Evolutionary conservation across 2,797 vertebrate genomes (phyloP).

Genomic region (Fratercula arctica): DNA sequence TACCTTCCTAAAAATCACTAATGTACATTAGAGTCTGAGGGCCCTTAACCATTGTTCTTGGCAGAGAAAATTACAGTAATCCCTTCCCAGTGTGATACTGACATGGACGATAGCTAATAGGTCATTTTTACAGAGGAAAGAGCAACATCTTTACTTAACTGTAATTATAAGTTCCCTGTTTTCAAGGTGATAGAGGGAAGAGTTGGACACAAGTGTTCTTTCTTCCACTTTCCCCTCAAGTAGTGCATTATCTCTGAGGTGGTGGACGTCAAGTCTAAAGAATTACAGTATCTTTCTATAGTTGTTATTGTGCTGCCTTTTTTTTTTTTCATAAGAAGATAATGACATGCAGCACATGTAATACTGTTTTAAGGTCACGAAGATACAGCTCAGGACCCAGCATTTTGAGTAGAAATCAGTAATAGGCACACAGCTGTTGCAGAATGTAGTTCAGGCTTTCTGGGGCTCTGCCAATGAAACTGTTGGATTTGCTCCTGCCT

Average conservation of each 20-base stretch:
- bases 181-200: neutral
- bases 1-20: neutral
- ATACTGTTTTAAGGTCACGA: neutral
- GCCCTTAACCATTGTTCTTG: neutral
- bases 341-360: neutral
- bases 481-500: neutral
- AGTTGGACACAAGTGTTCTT: neutral
- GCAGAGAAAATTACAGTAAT: neutral
- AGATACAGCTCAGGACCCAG: neutral
- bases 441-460: neutral
- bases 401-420: neutral
- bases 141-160: neutral
- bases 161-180: neutral
- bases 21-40: neutral
- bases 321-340: neutral
- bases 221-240: neutral
- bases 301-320: neutral
- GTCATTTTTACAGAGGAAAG: neutral
- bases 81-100: neutral
- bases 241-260: neutral
- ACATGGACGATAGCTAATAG: fast-evolving
- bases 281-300: neutral
- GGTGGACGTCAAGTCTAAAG: neutral
- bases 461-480: neutral
- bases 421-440: neutral